Evolutionary conservation across 2,113 vertebrate species (phyloP).

Genomic region (Mobula birostris): DNA sequence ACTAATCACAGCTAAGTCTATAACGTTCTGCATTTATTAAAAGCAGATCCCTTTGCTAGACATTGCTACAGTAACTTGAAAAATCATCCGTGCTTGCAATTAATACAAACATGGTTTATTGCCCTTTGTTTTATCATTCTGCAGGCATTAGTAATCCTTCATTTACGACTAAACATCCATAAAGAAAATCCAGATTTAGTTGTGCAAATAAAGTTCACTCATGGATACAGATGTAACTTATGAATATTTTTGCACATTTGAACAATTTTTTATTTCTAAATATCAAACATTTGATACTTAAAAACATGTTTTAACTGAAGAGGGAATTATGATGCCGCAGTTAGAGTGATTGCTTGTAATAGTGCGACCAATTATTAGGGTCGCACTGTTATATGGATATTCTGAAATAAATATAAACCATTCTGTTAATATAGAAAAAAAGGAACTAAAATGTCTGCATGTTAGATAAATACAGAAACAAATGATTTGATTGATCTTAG

Average conservation of each 20-base stretch:
- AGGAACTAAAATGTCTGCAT: not conserved
- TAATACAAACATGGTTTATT: conserved; percentile 34
- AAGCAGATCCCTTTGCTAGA: conserved; percentile 30
- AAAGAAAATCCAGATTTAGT: not conserved
- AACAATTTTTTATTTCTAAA: not conserved
- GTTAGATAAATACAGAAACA: not conserved
- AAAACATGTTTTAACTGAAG: not conserved
- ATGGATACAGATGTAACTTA: not conserved
- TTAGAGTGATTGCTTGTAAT: not conserved
- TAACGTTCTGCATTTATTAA: conserved; percentile 31
- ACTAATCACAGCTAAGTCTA: conserved; percentile 36
- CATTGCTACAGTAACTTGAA: conserved; percentile 12
- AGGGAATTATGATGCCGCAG: not conserved
- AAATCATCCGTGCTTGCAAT: conserved; percentile 25
- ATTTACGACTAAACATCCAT: not conserved
- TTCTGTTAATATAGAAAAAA: not conserved
- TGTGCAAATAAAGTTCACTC: not conserved
- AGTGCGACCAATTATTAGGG: not conserved
- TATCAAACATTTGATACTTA: not conserved
- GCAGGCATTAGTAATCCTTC: not conserved
- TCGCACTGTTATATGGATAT: not conserved
- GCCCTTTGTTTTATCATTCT: not conserved
- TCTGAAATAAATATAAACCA: not conserved
- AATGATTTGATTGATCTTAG: conserved; percentile 1
- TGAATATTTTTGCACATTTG: not conserved